Percentiles rank a stretch among this genome's conserved stretches.
phyloP scores from a whole-genome alignment of 92 coral and sea anemone genomes.

The Actinostola sp. region DNA sequence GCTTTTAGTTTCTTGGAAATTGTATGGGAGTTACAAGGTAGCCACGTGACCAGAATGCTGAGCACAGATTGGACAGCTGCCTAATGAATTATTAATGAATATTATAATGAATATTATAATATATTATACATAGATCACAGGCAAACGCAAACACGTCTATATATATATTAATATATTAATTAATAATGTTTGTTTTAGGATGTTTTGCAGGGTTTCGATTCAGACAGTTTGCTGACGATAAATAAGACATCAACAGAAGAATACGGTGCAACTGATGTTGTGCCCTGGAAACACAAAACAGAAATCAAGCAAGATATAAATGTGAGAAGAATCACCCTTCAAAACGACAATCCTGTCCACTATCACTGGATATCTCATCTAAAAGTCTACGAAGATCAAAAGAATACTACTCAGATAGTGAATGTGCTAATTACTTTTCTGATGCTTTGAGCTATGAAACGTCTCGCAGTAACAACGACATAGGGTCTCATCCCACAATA shows the following conservation, averaged over 20 bases:
- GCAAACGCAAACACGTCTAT: too few species aligned
- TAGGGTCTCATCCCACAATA: constrained; percentile 28
- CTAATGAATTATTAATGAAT: too few species aligned
- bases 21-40: too few species aligned
- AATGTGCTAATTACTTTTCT: constrained; percentile 14
- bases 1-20: too few species aligned
- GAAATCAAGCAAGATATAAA: too few species aligned
- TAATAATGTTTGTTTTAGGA: too few species aligned
- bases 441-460: constrained; percentile 7
- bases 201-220: constrained; percentile 4
- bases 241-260: constrained; percentile 47
- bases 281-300: not conserved
- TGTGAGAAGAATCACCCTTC: constrained; percentile 4
- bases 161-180: too few species aligned
- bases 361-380: constrained; percentile 28
- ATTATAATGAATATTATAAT: too few species aligned
- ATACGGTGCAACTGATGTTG: constrained; percentile 7
- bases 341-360: constrained; percentile 4
- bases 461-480: constrained; percentile 20
- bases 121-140: too few species aligned
- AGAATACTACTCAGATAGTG: constrained; percentile 44
- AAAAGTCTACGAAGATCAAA: constrained; percentile 27
- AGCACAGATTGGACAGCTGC: too few species aligned
- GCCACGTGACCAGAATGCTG: too few species aligned
- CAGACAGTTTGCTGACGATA: constrained; percentile 40